Evolutionary conservation across 2,888 invertebrate genomes (phyloP).

Genomic region (Lepidochrysops patricia): DNA sequence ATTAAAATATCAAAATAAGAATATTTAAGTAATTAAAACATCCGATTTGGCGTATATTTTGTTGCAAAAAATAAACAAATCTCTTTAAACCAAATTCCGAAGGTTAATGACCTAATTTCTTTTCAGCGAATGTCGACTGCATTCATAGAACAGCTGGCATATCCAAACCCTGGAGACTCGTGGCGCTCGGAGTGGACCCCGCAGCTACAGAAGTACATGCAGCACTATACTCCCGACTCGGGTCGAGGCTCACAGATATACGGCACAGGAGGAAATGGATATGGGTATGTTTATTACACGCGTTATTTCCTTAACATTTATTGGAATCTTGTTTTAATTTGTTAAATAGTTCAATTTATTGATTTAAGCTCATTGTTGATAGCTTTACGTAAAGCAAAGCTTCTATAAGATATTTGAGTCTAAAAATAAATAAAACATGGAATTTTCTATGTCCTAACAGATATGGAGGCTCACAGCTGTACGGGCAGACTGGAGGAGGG

Average conservation of each 20-base stretch:
- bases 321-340: no score
- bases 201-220: slow-evolving; percentile 68
- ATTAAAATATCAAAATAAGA: no score
- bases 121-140: slow-evolving; percentile 67
- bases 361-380: no score
- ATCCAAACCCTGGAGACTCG: slow-evolving; percentile 67
- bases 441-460: slow-evolving; percentile 32
- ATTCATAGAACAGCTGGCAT: slow-evolving; percentile 66
- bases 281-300: slow-evolving; percentile 41
- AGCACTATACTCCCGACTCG: slow-evolving; percentile 69
- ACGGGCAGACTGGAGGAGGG: slow-evolving; percentile 78
- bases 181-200: slow-evolving; percentile 73
- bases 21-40: no score
- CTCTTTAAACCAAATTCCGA: no score
- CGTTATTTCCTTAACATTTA: background rate
- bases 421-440: background rate
- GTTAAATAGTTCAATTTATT: no score
- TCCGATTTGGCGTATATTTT: no score
- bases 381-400: background rate
- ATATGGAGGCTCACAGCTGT: slow-evolving; percentile 77
- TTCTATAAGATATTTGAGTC: background rate
- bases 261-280: slow-evolving; percentile 56
- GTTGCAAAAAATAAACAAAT: no score
- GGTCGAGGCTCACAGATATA: slow-evolving; percentile 68
- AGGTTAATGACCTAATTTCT: slow-evolving; percentile 22